phyloP scores from a whole-genome alignment of 2,797 vertebrate genomes.

The Triplophysa bombifrons region DNA sequence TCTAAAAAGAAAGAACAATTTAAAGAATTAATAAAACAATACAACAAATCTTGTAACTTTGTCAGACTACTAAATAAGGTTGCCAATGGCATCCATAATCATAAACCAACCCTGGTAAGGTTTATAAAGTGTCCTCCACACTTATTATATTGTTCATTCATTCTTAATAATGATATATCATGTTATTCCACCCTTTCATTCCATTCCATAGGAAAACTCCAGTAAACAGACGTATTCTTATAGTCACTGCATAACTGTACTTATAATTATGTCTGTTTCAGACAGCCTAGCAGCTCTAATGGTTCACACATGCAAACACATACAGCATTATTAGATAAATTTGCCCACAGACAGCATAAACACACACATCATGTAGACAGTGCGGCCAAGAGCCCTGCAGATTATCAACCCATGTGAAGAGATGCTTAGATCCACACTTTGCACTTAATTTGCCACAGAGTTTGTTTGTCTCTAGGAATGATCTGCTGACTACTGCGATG shows the following conservation, averaged over 20 bases:
- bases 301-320: constrained; percentile 25
- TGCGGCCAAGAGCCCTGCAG: background rate
- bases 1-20: too few relatives aligned
- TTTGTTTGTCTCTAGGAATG: constrained; percentile 8
- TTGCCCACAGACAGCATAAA: constrained; percentile 28
- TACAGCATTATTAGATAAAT: constrained; percentile 39
- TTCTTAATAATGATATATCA: background rate
- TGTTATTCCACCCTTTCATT: background rate
- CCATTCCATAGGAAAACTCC: background rate
- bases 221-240: background rate
- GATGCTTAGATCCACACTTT: constrained; percentile 41
- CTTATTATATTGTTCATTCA: background rate
- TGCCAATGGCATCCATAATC: too few relatives aligned
- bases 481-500: constrained; percentile 41
- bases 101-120: background rate
- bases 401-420: constrained; percentile 33
- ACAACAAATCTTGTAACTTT: too few relatives aligned
- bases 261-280: constrained; percentile 23
- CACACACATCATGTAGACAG: constrained; percentile 18
- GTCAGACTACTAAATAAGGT: too few relatives aligned
- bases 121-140: background rate
- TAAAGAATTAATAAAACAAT: too few relatives aligned
- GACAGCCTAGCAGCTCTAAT: constrained; percentile 13
- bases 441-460: constrained; percentile 16
- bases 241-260: background rate